Base-by-base conservation (phyloP, 1,140 invertebrate species). In the Drosophila busckii region DNA sequence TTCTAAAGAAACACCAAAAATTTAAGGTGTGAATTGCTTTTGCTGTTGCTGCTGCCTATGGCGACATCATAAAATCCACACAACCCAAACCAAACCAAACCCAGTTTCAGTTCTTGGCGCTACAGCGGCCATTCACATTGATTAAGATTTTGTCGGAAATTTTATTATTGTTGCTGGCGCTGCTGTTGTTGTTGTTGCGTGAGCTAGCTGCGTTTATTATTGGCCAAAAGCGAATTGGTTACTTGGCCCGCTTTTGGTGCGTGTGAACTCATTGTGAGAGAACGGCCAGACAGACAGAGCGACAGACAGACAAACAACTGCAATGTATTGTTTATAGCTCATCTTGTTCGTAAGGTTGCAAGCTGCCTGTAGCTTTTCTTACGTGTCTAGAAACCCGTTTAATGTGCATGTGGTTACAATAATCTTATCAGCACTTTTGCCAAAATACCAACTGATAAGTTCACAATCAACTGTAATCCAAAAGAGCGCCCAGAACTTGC, bases 191-290 rank as follows among this genome's bases (percentile, higher is more conserved):
- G 6, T 15, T 44, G 45, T 75, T 75, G 69, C 69, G 69, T 73
- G 69, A 31, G 52, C 29, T 68, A 13, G 37, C 70, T 73, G 69
- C 69, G 69, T 73, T 70, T 75, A 75, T 75, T 70, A 73, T 23
- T 49, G 38, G 58, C 28, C n/a, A n/a, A 53, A 71, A 73, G 75
- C 70, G 75, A 75, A 68, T 71, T 68, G 60, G 58, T 37, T 28
- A 52, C 55, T 61, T 48, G 28, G 48, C 34, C 34, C 28, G 23
- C 25, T 48, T 55, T 49, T n/a, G 5, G 16, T 7, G 19, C 37
- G 69, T 75, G 69, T 67, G 70, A 71, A 73, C 50, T 40, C 60
- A 34, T 53, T 59, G 38, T n/a, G n/a, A n/a, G n/a, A n/a, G n/a
- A n/a, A n/a, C n/a, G n/a, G n/a, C n/a, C n/a, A n/a, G n/a, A n/a